phyloP scores from a whole-genome alignment of 2,888 invertebrate genomes.

The Malacosoma neustria region DNA sequence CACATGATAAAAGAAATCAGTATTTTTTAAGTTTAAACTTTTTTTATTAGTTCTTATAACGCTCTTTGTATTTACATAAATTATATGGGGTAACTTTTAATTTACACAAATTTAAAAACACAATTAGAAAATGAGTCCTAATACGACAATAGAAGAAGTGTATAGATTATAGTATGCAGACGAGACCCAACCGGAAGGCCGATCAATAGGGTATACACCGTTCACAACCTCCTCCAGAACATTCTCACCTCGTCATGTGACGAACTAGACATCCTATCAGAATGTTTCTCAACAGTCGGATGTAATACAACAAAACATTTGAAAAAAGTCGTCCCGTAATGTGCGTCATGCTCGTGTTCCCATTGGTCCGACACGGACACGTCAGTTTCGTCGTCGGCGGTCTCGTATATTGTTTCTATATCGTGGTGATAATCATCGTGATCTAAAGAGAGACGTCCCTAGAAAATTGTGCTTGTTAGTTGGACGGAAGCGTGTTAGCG shows the following conservation, averaged over 20 bases:
- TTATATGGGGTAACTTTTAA: too few species aligned
- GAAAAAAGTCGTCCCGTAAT: constrained; percentile 37
- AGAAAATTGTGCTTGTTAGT: neutral
- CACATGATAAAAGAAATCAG: too few species aligned
- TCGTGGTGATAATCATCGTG: constrained; percentile 49
- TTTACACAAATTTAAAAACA: too few species aligned
- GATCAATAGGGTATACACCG: too few species aligned
- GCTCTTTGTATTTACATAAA: too few species aligned
- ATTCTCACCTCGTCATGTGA: constrained; percentile 38
- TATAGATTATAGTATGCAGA: too few species aligned
- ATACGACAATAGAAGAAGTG: too few species aligned
- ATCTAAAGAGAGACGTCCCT: constrained; percentile 14
- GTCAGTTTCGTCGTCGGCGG: constrained; percentile 40
- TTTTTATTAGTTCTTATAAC: too few species aligned
- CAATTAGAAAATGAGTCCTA: too few species aligned
- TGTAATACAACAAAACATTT: constrained; percentile 34
- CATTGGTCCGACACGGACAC: constrained; percentile 28
- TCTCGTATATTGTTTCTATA: constrained; percentile 57
- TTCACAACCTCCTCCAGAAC: neutral
- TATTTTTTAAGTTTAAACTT: too few species aligned
- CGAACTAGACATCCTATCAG: constrained; percentile 28
- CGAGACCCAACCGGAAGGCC: too few species aligned
- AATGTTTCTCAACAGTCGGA: constrained; percentile 24
- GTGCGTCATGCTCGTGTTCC: constrained; percentile 30
- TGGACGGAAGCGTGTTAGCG: neutral